Conservation (phyloP, 1,140 invertebrate genomes). For the Hyles vespertilio region DNA sequence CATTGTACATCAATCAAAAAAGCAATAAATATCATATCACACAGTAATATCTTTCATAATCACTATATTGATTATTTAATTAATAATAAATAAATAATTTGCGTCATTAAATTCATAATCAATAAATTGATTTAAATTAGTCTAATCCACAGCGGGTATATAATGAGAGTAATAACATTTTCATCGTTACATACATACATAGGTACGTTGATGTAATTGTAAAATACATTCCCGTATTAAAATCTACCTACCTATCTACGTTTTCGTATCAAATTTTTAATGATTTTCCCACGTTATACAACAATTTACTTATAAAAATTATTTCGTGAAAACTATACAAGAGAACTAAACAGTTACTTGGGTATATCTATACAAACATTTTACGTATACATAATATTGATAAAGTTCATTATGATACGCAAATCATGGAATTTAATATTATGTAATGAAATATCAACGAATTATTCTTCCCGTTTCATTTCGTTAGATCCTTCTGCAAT, state of each 20-base stretch:
- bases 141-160: slow-evolving; percentile 17
- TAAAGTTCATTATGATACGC: too few species aligned
- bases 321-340: slow-evolving; percentile 5
- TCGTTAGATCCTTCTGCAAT: slow-evolving; percentile 6
- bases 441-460: not conserved
- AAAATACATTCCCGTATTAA: slow-evolving; percentile 68
- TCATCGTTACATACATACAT: slow-evolving; percentile 23
- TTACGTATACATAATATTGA: too few species aligned
- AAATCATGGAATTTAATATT: not conserved
- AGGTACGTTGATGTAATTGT: slow-evolving; percentile 49
- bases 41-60: slow-evolving; percentile 23
- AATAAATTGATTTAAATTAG: slow-evolving; percentile 24
- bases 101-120: slow-evolving; percentile 5
- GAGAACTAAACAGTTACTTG: too few species aligned
- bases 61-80: slow-evolving; percentile 25
- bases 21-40: slow-evolving; percentile 31
- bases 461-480: slow-evolving; percentile 12
- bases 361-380: too few species aligned
- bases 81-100: slow-evolving; percentile 7
- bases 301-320: slow-evolving; percentile 27
- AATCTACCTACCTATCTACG: slow-evolving; percentile 70
- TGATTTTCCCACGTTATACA: slow-evolving; percentile 35
- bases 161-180: slow-evolving; percentile 17
- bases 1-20: slow-evolving; percentile 11
- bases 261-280: slow-evolving; percentile 68